A percentile compares a stretch with the other conserved stretches of the same genome.
These are phyloP conservation scores for Thera britannica DNA, from an alignment of 2,888 invertebrate species.

Conservation along the genomic window DNA sequence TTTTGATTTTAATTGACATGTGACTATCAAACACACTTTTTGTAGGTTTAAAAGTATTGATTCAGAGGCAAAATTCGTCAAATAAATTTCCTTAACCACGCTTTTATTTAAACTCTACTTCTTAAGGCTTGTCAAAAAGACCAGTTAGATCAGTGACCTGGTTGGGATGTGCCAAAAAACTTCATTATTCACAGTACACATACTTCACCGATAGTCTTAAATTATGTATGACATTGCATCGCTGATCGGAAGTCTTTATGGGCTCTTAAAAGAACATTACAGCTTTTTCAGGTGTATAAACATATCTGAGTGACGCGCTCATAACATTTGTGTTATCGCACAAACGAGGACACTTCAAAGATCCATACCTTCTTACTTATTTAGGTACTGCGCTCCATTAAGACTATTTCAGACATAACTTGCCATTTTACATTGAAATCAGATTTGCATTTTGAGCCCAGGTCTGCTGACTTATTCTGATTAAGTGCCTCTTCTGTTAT, in stretches of 20 bases:
- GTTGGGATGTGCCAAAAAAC: not conserved
- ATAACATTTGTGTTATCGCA: slow-evolving; percentile 2
- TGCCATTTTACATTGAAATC: not conserved
- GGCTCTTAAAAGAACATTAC: slow-evolving; percentile 63
- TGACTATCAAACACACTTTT: not conserved
- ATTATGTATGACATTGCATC: slow-evolving; percentile 71
- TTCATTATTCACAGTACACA: slow-evolving; percentile 19
- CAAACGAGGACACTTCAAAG: not conserved
- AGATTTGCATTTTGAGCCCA: not conserved
- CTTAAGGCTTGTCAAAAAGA: no score
- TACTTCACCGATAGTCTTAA: slow-evolving; percentile 53
- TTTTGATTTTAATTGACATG: not conserved
- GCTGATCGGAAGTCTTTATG: slow-evolving; percentile 65
- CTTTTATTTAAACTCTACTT: no score
- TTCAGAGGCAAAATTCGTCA: no score
- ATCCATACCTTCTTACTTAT: not conserved
- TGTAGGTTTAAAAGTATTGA: no score
- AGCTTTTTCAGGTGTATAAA: slow-evolving; percentile 60
- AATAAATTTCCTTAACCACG: no score
- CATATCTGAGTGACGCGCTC: slow-evolving; percentile 37
- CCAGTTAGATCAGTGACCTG: no score
- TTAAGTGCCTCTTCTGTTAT: slow-evolving; percentile 16
- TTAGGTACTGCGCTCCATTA: not conserved
- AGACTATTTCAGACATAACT: not conserved
- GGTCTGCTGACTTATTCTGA: not conserved